Percentiles rank a stretch among this genome's conserved stretches.
Evolutionary conservation across 2,113 vertebrate species (phyloP).

Genomic region (Corythoichthys haematopterus): DNA sequence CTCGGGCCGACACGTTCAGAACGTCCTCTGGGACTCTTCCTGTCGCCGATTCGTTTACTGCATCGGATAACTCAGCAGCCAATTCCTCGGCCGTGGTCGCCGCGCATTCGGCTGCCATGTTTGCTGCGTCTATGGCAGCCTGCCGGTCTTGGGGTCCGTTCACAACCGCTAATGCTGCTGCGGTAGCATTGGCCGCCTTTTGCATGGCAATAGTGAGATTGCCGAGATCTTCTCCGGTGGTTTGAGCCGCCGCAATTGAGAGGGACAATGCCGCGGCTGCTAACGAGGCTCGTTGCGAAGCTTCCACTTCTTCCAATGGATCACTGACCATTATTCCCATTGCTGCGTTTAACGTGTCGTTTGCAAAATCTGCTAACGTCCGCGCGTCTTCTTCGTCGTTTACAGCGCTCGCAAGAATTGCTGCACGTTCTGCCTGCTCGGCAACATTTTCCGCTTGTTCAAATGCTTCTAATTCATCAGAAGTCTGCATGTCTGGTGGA

Average conservation of each 20-base stretch:
- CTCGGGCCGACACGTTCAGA: too few species aligned
- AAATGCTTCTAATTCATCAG: background rate
- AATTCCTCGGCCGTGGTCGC: background rate
- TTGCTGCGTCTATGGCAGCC: background rate
- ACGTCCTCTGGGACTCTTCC: too few species aligned
- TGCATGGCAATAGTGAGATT: background rate
- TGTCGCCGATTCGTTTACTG: too few species aligned
- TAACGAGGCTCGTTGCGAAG: background rate
- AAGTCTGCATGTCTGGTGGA: too few species aligned
- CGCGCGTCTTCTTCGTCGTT: background rate
- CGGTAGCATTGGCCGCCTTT: background rate
- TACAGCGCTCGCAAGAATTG: background rate
- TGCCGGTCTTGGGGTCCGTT: background rate
- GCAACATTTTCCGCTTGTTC: background rate
- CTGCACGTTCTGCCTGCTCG: background rate
- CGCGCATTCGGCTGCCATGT: background rate
- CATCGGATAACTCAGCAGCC: too few species aligned
- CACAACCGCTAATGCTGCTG: background rate
- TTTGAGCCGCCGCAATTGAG: background rate
- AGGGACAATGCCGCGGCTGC: background rate
- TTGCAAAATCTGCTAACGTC: background rate
- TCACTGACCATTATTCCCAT: background rate
- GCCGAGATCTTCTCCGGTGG: background rate
- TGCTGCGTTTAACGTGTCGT: background rate
- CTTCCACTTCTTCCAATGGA: background rate